Base-by-base conservation (phyloP, 2,113 vertebrate genomes). In the Dicerorhinus sumatrensis region DNA sequence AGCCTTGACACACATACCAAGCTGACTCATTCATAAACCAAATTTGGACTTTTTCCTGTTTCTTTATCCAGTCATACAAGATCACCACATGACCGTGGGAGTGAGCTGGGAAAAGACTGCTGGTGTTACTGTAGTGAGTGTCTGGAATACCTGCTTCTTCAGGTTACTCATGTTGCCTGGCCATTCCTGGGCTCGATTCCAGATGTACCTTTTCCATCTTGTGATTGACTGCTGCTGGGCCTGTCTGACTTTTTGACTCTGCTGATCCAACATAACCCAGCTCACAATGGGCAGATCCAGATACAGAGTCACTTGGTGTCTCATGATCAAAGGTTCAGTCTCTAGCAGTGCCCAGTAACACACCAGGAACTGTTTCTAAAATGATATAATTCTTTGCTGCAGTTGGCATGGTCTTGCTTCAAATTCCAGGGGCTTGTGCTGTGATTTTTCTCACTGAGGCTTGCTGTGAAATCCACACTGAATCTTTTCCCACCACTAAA, bases 251-350 rank as follows among this genome's bases (percentile, higher is more conserved):
- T 27, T 65, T 25, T 62, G 4, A 63, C 60, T 75, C 39, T 31
- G 39, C 16, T 46, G 27, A 69, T 23, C 5, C 75, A 56, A 75
- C 10, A 1, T 31, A 70, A 80, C 13, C n/a, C 17, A 72, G 21
- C 5, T 63, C 29, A 3, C 12, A 1, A 4, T 8, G 13, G 6
- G 7, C 0, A 29, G 10, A 12, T 82, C 70, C 6, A 70, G 6
- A 8, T 25, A 5, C 6, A 17, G 18, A 46, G 60, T 17, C 5
- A 23, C 17, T 23, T 46, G 36, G 8, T 76, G 33, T 23, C n/a
- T 54, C 17, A 8, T 14, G 25, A 82, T n/a, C 39, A 82, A 82
- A 12, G 2, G 2, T 46, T 83, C n/a, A 11, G 27, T n/a, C 46
- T 27, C 46, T 21, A 14, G 16, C 14, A 46, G 39, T 17, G 17